Evolutionary conservation across 2,797 vertebrate genomes (phyloP), one percentile per base, ranked within the genome.

Genomic region (Garrulus glandarius): DNA sequence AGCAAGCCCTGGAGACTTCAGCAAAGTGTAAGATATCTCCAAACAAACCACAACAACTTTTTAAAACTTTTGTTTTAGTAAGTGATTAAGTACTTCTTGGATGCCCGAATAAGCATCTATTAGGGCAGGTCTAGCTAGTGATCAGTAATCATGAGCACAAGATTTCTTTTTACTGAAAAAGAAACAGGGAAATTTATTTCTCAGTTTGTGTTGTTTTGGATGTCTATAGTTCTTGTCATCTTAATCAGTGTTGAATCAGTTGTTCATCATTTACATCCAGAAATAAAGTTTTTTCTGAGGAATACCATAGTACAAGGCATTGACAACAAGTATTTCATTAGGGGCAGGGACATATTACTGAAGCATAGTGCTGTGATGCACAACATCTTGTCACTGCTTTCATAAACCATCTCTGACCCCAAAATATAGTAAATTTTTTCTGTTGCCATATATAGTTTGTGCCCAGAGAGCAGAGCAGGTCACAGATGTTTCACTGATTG

Each of bases 1-100:
- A 95, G 95, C 37, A 94, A 97, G 79, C 89, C 83, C 88, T 91
- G 60, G 86, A 96, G 94, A 96, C 53, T 96, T 93, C 72, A 84
- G 65, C 34, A 74, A 96, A 92, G 60, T 84, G n/a, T 87, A 84
- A 94, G 90, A 69, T 95, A 89, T 74, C 92, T 91, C 80, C 84
- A 97, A 96, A 96, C 93, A 96, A 95, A 93, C 76, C 87, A 87
- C 92, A 94, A 56, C 30, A 96, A 94, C 68, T 93, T 96, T 90
- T 89, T 71, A 96, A 81, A 97, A 96, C 93, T 96, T 91, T 71
- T 85, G 11, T 93, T 76, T 92, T 19, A 36, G 75, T 92, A 86
- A 84, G 47, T 71, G 39, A 91, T 97, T 97, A 92, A 87, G 32
- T 90, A 78, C 74, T 85, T 10, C 85, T 65, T 8, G 5, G 36